Evolutionary conservation across 2,888 invertebrate genomes (phyloP).

Genomic region (Ptilodon capucinus): DNA sequence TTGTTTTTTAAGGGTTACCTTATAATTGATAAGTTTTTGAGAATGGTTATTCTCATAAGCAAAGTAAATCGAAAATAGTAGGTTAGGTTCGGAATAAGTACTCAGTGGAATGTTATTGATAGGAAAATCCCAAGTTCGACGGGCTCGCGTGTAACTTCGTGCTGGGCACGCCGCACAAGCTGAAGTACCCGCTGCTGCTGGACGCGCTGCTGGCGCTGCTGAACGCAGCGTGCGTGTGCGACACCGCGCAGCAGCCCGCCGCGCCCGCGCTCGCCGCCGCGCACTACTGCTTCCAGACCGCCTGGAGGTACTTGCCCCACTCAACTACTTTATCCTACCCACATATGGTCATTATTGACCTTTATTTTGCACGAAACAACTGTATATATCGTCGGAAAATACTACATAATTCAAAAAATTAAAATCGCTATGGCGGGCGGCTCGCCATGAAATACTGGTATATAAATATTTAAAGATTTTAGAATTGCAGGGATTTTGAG

Average conservation of each 20-base stretch:
- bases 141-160: slow-evolving; percentile 97
- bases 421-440: no score
- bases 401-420: no score
- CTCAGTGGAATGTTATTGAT: slow-evolving; percentile 26
- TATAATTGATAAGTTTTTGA: no score
- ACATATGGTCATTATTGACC: no score
- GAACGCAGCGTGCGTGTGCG: slow-evolving; percentile 89
- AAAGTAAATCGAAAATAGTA: no score
- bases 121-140: slow-evolving; percentile 96
- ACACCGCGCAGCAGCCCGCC: slow-evolving; percentile 69
- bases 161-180: slow-evolving; percentile 94
- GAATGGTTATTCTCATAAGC: no score
- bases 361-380: no score
- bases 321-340: not conserved
- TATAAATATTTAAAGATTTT: no score
- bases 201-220: slow-evolving; percentile 93
- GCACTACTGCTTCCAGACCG: slow-evolving; percentile 94
- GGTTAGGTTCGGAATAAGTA: not conserved
- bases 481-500: no score
- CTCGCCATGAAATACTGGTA: no score
- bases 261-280: slow-evolving; percentile 89
- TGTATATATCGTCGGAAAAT: no score
- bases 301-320: slow-evolving; percentile 85
- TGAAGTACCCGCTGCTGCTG: slow-evolving; percentile 93
- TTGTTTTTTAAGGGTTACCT: no score